Conservation (phyloP, 2,888 invertebrate genomes). For the Philereme vetulata region DNA sequence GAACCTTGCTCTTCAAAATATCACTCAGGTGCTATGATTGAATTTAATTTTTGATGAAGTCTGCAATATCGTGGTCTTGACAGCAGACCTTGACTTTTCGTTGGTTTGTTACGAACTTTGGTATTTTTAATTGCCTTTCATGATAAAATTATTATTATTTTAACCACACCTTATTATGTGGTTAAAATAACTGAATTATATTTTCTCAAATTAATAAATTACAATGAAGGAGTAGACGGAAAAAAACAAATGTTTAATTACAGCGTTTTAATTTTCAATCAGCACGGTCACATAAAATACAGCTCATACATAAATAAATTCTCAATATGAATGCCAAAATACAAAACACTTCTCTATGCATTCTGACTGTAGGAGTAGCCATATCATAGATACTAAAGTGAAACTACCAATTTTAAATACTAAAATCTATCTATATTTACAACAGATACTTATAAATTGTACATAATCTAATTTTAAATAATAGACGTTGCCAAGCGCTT, state of each 20-base stretch:
- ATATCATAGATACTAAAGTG: slow-evolving; percentile 61
- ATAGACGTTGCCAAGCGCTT: slow-evolving; percentile 66
- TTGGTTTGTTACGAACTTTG: slow-evolving; percentile 27
- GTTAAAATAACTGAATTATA: too few relatives aligned
- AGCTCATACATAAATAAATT: slow-evolving; percentile 57
- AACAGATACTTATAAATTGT: slow-evolving; percentile 70
- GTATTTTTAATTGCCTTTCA: slow-evolving; percentile 7
- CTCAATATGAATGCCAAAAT: slow-evolving; percentile 42
- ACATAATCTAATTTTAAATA: slow-evolving; percentile 67
- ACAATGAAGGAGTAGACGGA: slow-evolving; percentile 2
- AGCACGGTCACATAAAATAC: slow-evolving; percentile 60
- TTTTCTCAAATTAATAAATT: too few relatives aligned
- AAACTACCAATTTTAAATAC: slow-evolving; percentile 79
- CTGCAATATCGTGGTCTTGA: slow-evolving; percentile 54
- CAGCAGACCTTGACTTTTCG: slow-evolving; percentile 48
- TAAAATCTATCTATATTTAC: slow-evolving; percentile 75
- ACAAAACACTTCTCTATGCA: slow-evolving; percentile 46
- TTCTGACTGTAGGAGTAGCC: slow-evolving; percentile 50
- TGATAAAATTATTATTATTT: too few relatives aligned
- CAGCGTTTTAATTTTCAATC: slow-evolving; percentile 64
- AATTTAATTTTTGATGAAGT: slow-evolving; percentile 73
- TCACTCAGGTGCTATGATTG: slow-evolving; percentile 79
- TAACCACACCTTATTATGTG: too few relatives aligned
- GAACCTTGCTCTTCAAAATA: slow-evolving; percentile 61
- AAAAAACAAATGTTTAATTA: slow-evolving; percentile 46